Conservation (phyloP, 2,113 vertebrate species). For the Probosciger aterrimus region DNA sequence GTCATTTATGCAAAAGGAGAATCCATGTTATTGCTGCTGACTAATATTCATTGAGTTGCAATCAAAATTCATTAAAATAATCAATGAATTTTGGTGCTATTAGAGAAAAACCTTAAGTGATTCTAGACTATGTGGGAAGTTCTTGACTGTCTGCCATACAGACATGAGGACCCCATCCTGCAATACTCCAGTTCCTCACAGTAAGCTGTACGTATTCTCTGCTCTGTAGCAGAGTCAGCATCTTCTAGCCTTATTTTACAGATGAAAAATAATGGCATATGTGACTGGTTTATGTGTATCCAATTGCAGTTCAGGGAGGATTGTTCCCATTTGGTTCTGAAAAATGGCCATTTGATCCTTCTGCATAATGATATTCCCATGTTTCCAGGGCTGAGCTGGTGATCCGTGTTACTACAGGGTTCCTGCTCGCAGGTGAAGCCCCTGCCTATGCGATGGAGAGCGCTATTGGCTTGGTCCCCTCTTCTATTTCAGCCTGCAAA, state of each 20-base stretch:
- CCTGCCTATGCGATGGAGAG: background rate
- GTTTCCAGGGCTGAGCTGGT: background rate
- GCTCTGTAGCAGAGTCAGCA: background rate
- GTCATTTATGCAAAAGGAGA: background rate
- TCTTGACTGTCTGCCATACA: background rate
- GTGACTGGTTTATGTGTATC: background rate
- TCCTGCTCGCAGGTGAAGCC: background rate
- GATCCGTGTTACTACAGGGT: background rate
- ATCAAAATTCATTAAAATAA: background rate
- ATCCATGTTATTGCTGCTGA: background rate
- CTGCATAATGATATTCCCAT: background rate
- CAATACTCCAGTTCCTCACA: background rate
- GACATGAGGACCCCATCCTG: background rate
- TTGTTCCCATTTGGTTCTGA: background rate
- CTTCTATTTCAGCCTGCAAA: background rate
- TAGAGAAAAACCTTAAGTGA: background rate
- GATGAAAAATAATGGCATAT: background rate
- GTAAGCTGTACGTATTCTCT: background rate
- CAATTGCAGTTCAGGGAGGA: background rate
- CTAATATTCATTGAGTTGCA: background rate
- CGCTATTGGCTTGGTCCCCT: fast-evolving
- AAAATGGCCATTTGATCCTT: background rate
- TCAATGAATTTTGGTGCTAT: background rate
- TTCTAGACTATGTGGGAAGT: background rate
- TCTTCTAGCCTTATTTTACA: background rate